These are phyloP conservation scores for Oophaga pumilio DNA, from an alignment of 2,113 vertebrate species.

Conservation along the genomic window DNA sequence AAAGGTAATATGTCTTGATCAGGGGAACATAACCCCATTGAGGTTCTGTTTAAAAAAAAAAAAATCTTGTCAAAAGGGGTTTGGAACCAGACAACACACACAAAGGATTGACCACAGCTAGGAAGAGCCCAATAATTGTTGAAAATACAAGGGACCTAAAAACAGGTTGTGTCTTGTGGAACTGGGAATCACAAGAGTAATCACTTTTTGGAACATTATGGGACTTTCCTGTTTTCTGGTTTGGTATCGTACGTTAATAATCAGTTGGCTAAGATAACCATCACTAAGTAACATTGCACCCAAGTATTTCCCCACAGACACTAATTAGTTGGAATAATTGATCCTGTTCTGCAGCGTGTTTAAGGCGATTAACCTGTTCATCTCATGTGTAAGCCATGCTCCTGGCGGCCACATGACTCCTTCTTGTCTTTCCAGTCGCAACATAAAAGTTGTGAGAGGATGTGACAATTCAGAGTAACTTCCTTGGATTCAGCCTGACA, in stretches of 20 bases:
- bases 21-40: no score
- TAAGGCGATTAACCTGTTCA: neutral
- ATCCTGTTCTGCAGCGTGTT: neutral
- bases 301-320: neutral
- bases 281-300: neutral
- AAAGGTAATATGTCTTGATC: no score
- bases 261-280: no score
- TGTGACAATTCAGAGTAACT: neutral
- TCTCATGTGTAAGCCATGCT: neutral
- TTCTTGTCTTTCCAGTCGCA: neutral
- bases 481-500: neutral
- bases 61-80: no score
- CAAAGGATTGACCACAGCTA: neutral
- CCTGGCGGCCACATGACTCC: neutral
- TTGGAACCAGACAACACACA: no score
- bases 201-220: neutral
- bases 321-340: neutral
- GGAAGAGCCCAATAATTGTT: neutral
- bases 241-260: no score
- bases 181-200: neutral
- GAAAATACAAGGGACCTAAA: neutral
- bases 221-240: neutral
- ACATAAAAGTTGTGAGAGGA: neutral
- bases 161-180: no score
- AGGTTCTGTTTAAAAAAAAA: no score